Base-by-base conservation (phyloP, 2,888 invertebrate genomes). In the Sabatieria punctata region DNA sequence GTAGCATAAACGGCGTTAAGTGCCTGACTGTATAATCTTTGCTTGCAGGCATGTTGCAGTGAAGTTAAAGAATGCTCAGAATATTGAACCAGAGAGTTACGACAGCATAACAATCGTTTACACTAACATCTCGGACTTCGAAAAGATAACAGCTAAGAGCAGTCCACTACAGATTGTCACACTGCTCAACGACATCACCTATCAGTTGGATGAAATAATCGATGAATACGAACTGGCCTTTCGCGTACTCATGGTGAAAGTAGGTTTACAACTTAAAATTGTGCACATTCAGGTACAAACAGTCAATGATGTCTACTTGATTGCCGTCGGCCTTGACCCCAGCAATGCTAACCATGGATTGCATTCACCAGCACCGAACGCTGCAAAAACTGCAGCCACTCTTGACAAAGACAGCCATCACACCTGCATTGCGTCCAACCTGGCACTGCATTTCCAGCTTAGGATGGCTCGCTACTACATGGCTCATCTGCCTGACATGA, bases 91-190 rank as follows among this genome's bases (percentile, higher is more conserved):
- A 0, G 89, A 89, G 68, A 78, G 78, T 61, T 89, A 85, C 67
- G 86, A 88, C 64, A 79, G 78, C 52, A 84, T 91, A 43, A 86
- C 88, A 2, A 42, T 89, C 54, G 89, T 86, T 69, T 89, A 89
- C 69, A 86, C 85, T 63, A 89, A 89, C 65, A 89, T 89, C 51
- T 86, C 86, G 25, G 89, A 85, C 23, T 86, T 86, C 67, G 89
- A 89, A 0, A 74, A 81, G 26, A 82, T 89, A 80, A 86, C 85
- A 0, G 86, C 88, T 0, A 82, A 85, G 65, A 85, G 85, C 63
- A 84, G 85, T 3, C 84, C 85, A n/a, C n/a, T n/a, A n/a, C n/a
- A n/a, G n/a, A n/a, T n/a, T n/a, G n/a, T n/a, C n/a, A n/a, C n/a
- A n/a, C 2, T 86, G 54, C 70, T 86, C 40, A 85, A 86, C 63